Percentiles rank a stretch among this genome's conserved stretches.
Evolutionary conservation across 2,113 vertebrate genomes (phyloP).

Genomic region (Motacilla alba): DNA sequence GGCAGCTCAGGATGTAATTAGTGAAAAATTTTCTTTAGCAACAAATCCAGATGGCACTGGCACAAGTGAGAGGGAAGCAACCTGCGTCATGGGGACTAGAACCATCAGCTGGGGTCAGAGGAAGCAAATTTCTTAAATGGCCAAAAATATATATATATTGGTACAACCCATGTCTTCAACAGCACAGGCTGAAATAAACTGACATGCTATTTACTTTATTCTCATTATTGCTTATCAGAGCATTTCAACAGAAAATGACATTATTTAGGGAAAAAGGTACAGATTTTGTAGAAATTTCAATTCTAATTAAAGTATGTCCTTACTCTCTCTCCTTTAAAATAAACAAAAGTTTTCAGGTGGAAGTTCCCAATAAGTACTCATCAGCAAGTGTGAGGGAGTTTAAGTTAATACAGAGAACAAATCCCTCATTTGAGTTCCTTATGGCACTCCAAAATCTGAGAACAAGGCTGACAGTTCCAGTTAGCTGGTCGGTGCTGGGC

Average conservation of each 20-base stretch:
- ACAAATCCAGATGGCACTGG: not conserved
- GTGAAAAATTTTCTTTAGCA: not conserved
- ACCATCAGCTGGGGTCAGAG: not conserved
- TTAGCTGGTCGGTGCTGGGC: too few relatives aligned
- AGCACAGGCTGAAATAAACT: not conserved
- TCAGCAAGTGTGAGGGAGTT: accelerated
- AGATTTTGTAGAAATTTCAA: not conserved
- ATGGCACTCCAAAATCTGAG: not conserved
- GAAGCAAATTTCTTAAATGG: not conserved
- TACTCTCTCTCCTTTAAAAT: not conserved
- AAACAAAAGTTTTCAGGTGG: not conserved
- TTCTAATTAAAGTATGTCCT: not conserved
- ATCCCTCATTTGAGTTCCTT: not conserved
- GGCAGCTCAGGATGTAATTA: not conserved
- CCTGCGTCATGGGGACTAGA: not conserved
- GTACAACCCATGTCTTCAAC: not conserved
- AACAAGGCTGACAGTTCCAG: not conserved
- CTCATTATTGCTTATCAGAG: not conserved
- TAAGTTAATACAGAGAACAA: not conserved
- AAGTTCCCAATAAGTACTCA: accelerated
- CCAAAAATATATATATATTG: not conserved
- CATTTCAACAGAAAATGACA: accelerated
- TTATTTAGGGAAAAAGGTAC: not conserved
- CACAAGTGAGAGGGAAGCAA: not conserved
- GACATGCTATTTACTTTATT: not conserved